These are phyloP conservation scores for Microchrysa polita DNA, from an alignment of 2,888 invertebrate genomes.

Conservation along the genomic window DNA sequence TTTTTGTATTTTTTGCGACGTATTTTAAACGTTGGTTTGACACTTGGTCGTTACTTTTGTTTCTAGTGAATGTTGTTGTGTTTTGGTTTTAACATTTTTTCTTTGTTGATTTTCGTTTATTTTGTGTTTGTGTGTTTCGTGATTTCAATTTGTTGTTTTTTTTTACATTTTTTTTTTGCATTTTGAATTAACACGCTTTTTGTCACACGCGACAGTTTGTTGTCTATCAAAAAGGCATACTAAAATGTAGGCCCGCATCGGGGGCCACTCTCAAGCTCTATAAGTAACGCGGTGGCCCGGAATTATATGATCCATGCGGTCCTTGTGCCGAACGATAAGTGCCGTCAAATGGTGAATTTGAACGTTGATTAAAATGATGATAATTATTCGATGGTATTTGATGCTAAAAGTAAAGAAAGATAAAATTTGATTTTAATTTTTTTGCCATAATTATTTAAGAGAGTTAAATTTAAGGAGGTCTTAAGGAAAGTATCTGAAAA, in stretches of 20 bases:
- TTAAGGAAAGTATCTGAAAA: neutral
- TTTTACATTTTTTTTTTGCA: no score
- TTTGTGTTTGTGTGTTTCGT: slow-evolving; percentile 20
- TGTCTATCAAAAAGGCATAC: slow-evolving; percentile 63
- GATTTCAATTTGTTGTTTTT: neutral
- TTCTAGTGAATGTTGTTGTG: slow-evolving; percentile 8
- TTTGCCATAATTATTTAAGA: no score
- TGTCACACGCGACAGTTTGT: no score
- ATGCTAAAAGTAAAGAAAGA: slow-evolving; percentile 55
- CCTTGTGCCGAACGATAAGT: slow-evolving; percentile 58
- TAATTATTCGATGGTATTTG: slow-evolving; percentile 62
- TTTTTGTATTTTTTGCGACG: slow-evolving; percentile 1
- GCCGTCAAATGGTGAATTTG: slow-evolving; percentile 63
- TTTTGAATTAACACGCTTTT: slow-evolving; percentile 7
- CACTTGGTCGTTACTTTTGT: slow-evolving; percentile 9
- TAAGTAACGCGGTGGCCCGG: slow-evolving; percentile 64
- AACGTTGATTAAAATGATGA: slow-evolving; percentile 63
- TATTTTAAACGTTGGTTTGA: slow-evolving; percentile 16
- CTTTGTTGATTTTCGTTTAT: slow-evolving; percentile 11
- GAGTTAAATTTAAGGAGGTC: no score
- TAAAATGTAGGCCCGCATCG: slow-evolving; percentile 64
- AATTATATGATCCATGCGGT: slow-evolving; percentile 62
- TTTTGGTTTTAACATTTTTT: slow-evolving; percentile 20
- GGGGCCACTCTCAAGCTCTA: slow-evolving; percentile 64
- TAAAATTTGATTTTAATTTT: neutral